phyloP scores from a whole-genome alignment of 1,140 invertebrate species.

The Sycophila sp. region DNA sequence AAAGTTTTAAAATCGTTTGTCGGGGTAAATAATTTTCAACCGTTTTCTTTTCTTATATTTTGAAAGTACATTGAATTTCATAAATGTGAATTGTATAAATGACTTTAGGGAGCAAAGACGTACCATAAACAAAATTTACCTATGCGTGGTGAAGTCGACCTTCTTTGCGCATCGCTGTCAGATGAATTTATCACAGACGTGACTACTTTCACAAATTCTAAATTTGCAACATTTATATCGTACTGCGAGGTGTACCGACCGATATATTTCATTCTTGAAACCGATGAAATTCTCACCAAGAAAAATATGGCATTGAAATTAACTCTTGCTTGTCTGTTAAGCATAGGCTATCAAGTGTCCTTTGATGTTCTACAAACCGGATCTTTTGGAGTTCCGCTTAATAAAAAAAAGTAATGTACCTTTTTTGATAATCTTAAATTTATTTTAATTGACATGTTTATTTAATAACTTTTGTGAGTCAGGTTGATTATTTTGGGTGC shows the following conservation, averaged over 20 bases:
- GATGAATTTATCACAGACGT: conserved; percentile 92
- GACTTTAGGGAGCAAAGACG: conserved; percentile 60
- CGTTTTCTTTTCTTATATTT: background rate
- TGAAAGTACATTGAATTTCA: background rate
- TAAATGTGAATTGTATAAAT: background rate
- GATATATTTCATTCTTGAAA: conserved; percentile 86
- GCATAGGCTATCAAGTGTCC: conserved; percentile 89
- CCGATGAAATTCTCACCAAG: conserved; percentile 87
- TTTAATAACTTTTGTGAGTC: too few relatives aligned
- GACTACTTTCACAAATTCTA: conserved; percentile 88
- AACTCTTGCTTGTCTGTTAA: conserved; percentile 78
- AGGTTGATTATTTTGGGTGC: conserved; percentile 84
- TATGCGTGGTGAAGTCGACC: conserved; percentile 82
- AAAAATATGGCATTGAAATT: conserved; percentile 85
- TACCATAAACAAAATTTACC: conserved; percentile 75
- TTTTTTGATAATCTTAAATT: too few relatives aligned
- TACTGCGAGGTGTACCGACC: conserved; percentile 89
- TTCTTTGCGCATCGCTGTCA: conserved; percentile 87
- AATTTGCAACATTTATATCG: conserved; percentile 83
- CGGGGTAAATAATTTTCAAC: background rate
- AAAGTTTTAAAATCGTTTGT: conserved; percentile 66
- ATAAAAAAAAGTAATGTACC: conserved; percentile 71
- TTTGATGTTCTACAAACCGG: conserved; percentile 89
- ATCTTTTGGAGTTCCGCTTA: conserved; percentile 87
- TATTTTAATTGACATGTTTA: too few relatives aligned